A percentile compares a stretch with the other conserved stretches of the same genome.
These are phyloP conservation scores for Limnodromus scolopaceus DNA, from an alignment of 2,797 vertebrate genomes.

Conservation along the genomic window DNA sequence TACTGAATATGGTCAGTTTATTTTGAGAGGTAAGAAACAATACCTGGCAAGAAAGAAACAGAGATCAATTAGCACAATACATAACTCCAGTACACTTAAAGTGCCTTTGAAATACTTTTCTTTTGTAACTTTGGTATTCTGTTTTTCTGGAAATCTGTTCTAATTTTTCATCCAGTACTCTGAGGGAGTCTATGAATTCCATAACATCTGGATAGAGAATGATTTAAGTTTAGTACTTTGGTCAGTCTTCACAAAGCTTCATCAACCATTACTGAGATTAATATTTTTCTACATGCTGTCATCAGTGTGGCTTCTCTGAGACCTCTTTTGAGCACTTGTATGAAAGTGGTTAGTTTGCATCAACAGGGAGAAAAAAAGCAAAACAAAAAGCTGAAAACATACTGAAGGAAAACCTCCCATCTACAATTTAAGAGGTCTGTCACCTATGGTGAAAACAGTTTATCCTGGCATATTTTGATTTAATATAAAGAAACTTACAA, in stretches of 20 bases:
- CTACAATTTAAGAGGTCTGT: background rate
- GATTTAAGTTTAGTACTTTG: conserved; percentile 24
- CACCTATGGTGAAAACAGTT: background rate
- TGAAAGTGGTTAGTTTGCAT: background rate
- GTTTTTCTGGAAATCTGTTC: conserved; percentile 44
- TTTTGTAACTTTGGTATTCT: conserved; percentile 52
- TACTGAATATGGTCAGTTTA: background rate
- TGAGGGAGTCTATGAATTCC: conserved; percentile 15
- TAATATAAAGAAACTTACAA: background rate
- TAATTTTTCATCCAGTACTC: conserved; percentile 29
- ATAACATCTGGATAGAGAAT: background rate
- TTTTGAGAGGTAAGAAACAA: conserved; percentile 17
- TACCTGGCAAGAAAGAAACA: background rate
- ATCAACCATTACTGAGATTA: conserved; percentile 35
- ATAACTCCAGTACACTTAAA: conserved; percentile 14
- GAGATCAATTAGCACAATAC: conserved; percentile 6
- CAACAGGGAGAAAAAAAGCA: background rate
- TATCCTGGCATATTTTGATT: background rate
- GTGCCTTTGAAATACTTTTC: conserved; percentile 45
- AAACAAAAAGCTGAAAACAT: background rate
- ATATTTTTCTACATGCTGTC: background rate
- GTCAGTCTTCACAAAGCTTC: conserved; percentile 25
- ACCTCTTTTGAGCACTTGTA: background rate
- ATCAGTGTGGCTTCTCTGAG: background rate
- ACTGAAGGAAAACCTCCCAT: background rate